A percentile compares a stretch with the other conserved stretches of the same genome.
Evolutionary conservation across 2,113 vertebrate species (phyloP).

Genomic region (Cololabis saira): DNA sequence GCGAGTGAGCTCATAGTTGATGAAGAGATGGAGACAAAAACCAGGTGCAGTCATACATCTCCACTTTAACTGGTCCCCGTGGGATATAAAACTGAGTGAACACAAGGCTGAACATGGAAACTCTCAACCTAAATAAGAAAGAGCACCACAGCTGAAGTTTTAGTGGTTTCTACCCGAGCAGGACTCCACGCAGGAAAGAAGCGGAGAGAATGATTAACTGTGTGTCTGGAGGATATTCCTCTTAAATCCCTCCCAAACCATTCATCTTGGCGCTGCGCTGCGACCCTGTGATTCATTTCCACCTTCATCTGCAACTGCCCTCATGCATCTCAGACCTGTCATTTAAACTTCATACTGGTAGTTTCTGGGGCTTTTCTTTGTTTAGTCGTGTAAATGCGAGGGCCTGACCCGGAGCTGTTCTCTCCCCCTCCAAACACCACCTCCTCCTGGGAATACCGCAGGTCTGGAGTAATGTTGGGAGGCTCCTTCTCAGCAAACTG

Average conservation of each 20-base stretch:
- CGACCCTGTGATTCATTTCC: slow-evolving; percentile 58
- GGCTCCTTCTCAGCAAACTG: slow-evolving; percentile 77
- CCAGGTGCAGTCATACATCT: slow-evolving; percentile 61
- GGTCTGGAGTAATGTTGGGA: slow-evolving; percentile 78
- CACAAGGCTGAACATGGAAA: slow-evolving; percentile 66
- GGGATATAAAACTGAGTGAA: slow-evolving; percentile 56
- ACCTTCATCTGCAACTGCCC: slow-evolving; percentile 52
- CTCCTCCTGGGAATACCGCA: slow-evolving; percentile 79
- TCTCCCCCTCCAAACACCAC: slow-evolving; percentile 14
- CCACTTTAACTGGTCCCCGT: slow-evolving; percentile 45
- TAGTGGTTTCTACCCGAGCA: slow-evolving; percentile 40
- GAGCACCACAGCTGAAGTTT: slow-evolving; percentile 58
- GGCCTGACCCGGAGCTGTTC: slow-evolving; percentile 64
- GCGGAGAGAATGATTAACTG: slow-evolving; percentile 60
- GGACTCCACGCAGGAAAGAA: slow-evolving; percentile 40
- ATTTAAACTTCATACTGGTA: slow-evolving; percentile 52
- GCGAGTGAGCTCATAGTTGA: slow-evolving; percentile 13
- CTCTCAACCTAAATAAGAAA: slow-evolving; percentile 47
- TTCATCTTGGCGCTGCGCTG: slow-evolving; percentile 47
- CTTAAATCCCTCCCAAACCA: slow-evolving; percentile 39
- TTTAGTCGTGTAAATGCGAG: slow-evolving; percentile 60
- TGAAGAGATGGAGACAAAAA: slow-evolving; percentile 46
- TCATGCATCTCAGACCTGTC: slow-evolving; percentile 38
- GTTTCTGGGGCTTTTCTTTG: slow-evolving; percentile 31
- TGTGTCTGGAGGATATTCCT: slow-evolving; percentile 47